Base-by-base conservation (phyloP, 2,113 vertebrate genomes). In the Tinamus guttatus region DNA sequence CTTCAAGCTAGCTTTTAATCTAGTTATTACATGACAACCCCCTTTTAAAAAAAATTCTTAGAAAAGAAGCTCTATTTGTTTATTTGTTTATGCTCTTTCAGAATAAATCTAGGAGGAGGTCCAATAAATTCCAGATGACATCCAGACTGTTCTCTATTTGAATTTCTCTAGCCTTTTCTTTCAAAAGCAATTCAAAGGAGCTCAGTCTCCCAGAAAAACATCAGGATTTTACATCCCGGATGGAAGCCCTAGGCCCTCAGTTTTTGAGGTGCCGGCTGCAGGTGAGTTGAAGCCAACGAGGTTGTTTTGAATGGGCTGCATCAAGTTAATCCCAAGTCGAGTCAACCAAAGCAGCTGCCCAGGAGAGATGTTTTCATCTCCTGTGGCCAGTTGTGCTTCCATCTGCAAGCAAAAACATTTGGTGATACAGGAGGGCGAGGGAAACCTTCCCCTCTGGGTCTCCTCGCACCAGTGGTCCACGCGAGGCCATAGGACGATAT, bases 41-140 rank as follows among this genome's bases (percentile, higher is more conserved):
- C 85, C 91, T 47, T 75, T 69, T 95, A 54, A 93, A n/a, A n/a
- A n/a, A n/a, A n/a, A n/a, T n/a, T 88, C 79, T 94, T 77, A 22
- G n/a, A 52, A 94, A 85, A 89, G 14, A 81, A 65, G 52, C 63
- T 87, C 81, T 85, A 73, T 94, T 96, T 95, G 74, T 94, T 94
- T 95, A 59, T 94, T 95, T 93, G 79, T 89, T 97, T 95, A 84
- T 89, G 41, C 93, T 95, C 92, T 89, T 80, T 91, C 65, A 87
- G 81, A 94, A 64, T 25, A 41, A 87, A 83, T 60, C 59, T 34
- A 96, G 91, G 82, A 96, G 91, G 82, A 91, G 93, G 90, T 95
- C 87, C 94, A 95, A 97, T 95, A 85, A 95, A 83, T 91, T 95
- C 94, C 93, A 96, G 96, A 95, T 92, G 93, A 74, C 51, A 95